Evolutionary conservation across 2,797 vertebrate species (phyloP).

Genomic region (Tokudaia muenninki): DNA sequence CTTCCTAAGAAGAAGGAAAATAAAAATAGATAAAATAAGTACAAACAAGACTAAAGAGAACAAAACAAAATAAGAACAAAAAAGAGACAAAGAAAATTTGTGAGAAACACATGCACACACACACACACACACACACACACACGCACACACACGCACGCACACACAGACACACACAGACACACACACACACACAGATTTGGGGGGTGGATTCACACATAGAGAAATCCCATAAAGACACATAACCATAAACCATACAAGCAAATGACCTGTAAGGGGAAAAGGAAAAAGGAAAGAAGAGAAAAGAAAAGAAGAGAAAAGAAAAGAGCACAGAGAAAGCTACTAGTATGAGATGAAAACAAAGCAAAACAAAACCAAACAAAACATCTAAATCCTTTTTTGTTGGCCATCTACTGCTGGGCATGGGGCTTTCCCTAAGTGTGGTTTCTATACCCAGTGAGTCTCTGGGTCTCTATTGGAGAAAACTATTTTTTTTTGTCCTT

Average conservation of each 20-base stretch:
- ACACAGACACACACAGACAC: no score
- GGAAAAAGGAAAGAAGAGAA: not conserved
- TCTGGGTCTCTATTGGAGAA: not conserved
- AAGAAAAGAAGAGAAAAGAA: no score
- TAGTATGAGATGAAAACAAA: no score
- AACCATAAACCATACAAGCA: not conserved
- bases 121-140: no score
- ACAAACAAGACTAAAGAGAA: not conserved
- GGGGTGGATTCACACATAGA: no score
- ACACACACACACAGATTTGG: no score
- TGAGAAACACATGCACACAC: no score
- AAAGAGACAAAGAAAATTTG: not conserved
- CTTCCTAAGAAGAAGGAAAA: not conserved
- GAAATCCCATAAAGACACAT: not conserved
- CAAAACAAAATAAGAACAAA: not conserved
- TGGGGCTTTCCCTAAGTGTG: no score
- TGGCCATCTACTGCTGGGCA: not conserved
- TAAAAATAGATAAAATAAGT: not conserved
- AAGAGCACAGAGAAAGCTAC: not conserved
- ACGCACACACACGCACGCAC: no score
- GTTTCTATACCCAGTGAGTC: no score
- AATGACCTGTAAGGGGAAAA: not conserved
- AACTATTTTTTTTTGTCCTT: not conserved
- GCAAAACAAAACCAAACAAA: no score
- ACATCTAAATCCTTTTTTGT: not conserved